Conservation (phyloP, 2,113 vertebrate genomes). For the Opisthocomus hoazin region DNA sequence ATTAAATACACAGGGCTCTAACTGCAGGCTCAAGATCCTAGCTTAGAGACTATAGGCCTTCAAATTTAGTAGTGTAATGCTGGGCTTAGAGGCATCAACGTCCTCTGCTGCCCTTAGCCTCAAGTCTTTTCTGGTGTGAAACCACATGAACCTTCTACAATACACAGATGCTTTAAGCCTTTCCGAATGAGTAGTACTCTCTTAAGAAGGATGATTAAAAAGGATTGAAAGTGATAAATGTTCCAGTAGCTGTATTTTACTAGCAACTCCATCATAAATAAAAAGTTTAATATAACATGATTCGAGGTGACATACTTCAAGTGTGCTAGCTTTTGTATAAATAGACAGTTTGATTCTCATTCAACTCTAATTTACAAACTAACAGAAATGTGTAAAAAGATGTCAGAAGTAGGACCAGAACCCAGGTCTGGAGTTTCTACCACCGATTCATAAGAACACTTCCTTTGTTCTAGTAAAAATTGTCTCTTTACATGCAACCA, state of each 20-base stretch:
- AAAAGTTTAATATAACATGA: background rate
- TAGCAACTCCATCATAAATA: background rate
- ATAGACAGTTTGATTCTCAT: background rate
- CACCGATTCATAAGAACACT: slow-evolving; percentile 47
- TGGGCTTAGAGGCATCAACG: background rate
- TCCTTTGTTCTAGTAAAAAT: slow-evolving; percentile 54
- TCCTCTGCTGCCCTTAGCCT: background rate
- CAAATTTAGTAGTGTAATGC: background rate
- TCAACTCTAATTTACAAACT: background rate
- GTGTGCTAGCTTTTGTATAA: slow-evolving; percentile 14
- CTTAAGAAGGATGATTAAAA: background rate
- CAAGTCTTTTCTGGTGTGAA: background rate
- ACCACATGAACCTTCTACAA: background rate
- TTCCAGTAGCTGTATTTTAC: background rate
- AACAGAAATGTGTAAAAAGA: slow-evolving; percentile 44
- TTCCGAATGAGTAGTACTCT: background rate
- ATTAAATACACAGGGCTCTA: background rate
- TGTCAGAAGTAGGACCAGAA: slow-evolving; percentile 45
- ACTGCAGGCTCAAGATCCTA: background rate
- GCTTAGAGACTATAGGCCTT: background rate
- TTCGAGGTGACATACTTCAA: background rate
- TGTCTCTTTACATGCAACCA: background rate
- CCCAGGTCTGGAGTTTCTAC: slow-evolving; percentile 29
- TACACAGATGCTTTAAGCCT: background rate
- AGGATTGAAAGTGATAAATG: background rate